Evolutionary conservation across 2,113 vertebrate genomes (phyloP).

Genomic region (Thomomys bottae): DNA sequence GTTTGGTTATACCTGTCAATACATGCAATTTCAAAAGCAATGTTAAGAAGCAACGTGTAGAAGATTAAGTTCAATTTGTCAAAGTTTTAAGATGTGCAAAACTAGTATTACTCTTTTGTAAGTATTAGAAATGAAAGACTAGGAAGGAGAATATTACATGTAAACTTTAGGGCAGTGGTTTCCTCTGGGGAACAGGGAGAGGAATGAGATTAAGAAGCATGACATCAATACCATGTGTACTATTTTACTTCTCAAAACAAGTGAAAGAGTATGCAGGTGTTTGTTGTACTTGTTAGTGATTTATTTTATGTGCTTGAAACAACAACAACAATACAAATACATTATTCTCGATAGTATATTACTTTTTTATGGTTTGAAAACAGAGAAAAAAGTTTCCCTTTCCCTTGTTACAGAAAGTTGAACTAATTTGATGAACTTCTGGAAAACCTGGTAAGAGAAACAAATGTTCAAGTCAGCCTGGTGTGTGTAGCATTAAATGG

Average conservation of each 20-base stretch:
- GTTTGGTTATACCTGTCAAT: neutral
- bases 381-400: neutral
- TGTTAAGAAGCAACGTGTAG: slow-evolving; percentile 14
- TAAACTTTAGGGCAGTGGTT: neutral
- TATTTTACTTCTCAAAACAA: slow-evolving; percentile 33
- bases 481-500: neutral
- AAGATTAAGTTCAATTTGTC: neutral
- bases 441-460: neutral
- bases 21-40: neutral
- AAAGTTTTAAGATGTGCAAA: slow-evolving; percentile 6
- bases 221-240: neutral
- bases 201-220: neutral
- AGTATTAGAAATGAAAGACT: neutral
- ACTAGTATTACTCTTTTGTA: neutral
- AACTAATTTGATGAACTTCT: slow-evolving; percentile 21
- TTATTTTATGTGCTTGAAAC: neutral
- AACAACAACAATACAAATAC: neutral
- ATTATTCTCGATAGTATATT: neutral
- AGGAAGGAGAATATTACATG: neutral
- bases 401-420: neutral
- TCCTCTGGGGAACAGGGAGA: neutral
- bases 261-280: neutral
- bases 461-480: neutral
- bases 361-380: slow-evolving; percentile 20
- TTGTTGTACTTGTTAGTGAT: neutral